Base-by-base conservation (phyloP, 2,113 vertebrate genomes). In the Antechinus flavipes region DNA sequence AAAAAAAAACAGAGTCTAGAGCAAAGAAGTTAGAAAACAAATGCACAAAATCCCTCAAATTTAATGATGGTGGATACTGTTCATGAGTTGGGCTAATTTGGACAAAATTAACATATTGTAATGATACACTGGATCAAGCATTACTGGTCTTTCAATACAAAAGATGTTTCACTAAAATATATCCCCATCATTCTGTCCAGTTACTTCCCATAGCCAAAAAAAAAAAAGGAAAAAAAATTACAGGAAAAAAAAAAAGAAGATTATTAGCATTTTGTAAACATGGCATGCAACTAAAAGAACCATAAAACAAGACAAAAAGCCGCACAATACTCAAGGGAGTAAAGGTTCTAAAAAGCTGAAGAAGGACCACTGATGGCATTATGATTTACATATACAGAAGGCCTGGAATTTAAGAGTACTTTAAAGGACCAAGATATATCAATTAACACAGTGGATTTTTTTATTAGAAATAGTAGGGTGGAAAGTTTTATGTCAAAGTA, bases 51-150 rank as follows among this genome's bases (percentile, higher is more conserved):
- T 16, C 94, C 49, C 46, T 9, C 14, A 1, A 58, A 16, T 0
- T 4, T 1, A 5, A 42, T 50, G 54, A 0, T 0, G 0, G 12
- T 1, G 2, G 19, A 55, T 42, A n/a, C 22, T 0, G 23, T 0
- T 14, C 46, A 6, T 0, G 19, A 0, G 2, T 42, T 27, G 10
- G 25, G 90, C 90, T 52, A 27, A 90, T 26, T 90, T 30, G 49
- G 30, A 50, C n/a, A 84, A 19, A 84, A 84, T 84, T 7, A 84
- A n/a, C 16, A n/a, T 16, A 84, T 9, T 8, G n/a, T 1, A 42
- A 84, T 84, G 14, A n/a, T 76, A 19, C 12, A 42, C 42, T 84
- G 35, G 68, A 42, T 84, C 68, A 42, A n/a, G 68, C n/a, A 76
- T 76, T 76, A 22, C 68, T n/a, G 68, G 2, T 76, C 68, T 42